Conservation (phyloP, 2,113 vertebrate genomes). For the Perca schrenkii region DNA sequence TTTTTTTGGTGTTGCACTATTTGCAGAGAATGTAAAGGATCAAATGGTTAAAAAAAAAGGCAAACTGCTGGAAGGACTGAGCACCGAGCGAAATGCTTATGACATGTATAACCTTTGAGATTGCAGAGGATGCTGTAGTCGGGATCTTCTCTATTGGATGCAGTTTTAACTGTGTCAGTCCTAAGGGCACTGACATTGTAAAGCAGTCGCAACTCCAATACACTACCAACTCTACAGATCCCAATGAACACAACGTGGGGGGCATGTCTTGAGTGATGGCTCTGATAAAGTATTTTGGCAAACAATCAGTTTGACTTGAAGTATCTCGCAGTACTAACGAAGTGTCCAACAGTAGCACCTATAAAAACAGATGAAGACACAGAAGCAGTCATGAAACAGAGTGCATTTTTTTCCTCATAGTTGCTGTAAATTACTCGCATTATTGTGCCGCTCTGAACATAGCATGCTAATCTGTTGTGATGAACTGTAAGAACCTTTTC, state of each 20-base stretch:
- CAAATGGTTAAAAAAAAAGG: background rate
- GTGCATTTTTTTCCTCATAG: constrained; percentile 20
- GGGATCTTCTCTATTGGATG: constrained; percentile 18
- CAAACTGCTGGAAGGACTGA: constrained; percentile 27
- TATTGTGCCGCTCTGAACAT: constrained; percentile 39
- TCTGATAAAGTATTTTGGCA: constrained; percentile 1
- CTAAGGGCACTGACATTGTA: constrained; percentile 1
- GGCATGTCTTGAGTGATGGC: background rate
- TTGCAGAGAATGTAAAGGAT: constrained; percentile 44
- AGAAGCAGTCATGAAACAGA: background rate
- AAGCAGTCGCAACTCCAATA: constrained; percentile 35
- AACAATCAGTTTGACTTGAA: constrained; percentile 7
- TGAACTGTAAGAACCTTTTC: constrained; percentile 44
- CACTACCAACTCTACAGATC: constrained; percentile 47
- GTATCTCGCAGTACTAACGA: background rate
- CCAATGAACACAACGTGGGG: background rate
- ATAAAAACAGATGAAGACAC: constrained; percentile 2
- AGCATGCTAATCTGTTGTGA: constrained; percentile 61
- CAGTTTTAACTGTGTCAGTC: constrained; percentile 19
- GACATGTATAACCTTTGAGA: background rate
- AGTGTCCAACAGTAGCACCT: constrained; percentile 41
- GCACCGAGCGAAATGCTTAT: constrained; percentile 3
- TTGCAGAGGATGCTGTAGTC: background rate
- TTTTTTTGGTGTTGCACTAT: constrained; percentile 45
- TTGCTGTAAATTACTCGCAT: constrained; percentile 60